These are phyloP conservation scores for Unio pictorum DNA, from an alignment of 2,888 invertebrate genomes.

Conservation along the genomic window DNA sequence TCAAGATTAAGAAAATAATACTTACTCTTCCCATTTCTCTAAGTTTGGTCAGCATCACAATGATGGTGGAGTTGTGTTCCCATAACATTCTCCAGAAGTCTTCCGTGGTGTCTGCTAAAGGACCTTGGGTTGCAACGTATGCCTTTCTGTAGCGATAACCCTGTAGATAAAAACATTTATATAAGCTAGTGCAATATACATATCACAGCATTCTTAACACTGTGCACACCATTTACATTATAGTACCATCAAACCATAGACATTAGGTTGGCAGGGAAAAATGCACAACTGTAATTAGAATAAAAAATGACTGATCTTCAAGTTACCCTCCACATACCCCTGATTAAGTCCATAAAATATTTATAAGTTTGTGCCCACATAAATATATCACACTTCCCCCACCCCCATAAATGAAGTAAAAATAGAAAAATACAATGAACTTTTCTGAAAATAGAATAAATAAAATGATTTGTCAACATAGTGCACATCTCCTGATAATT, in stretches of 20 bases:
- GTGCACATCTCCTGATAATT: too few species aligned
- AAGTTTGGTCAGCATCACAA: conserved; percentile 98
- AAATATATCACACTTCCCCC: too few species aligned
- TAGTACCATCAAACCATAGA: background rate
- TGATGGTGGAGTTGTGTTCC: conserved; percentile 99
- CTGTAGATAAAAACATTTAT: conserved; percentile 40
- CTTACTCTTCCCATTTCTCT: conserved; percentile 97
- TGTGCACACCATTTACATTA: background rate
- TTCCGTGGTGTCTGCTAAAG: conserved; percentile 93
- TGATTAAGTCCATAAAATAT: too few species aligned
- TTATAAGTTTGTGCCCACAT: too few species aligned
- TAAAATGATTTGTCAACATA: too few species aligned
- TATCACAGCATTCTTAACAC: background rate
- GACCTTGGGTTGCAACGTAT: conserved; percentile 99
- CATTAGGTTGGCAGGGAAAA: background rate
- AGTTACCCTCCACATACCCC: too few species aligned
- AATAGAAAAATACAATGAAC: too few species aligned
- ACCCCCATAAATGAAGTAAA: too few species aligned
- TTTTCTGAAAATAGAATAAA: too few species aligned
- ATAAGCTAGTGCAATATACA: background rate
- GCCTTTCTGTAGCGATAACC: conserved; percentile 82
- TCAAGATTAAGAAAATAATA: conserved; percentile 24
- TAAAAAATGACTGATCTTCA: too few species aligned
- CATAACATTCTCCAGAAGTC: conserved; percentile 99
- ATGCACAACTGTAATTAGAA: background rate